Percentiles rank a stretch among this genome's conserved stretches.
phyloP scores from a whole-genome alignment of 2,888 invertebrate species.

The Anoncus sp. region DNA sequence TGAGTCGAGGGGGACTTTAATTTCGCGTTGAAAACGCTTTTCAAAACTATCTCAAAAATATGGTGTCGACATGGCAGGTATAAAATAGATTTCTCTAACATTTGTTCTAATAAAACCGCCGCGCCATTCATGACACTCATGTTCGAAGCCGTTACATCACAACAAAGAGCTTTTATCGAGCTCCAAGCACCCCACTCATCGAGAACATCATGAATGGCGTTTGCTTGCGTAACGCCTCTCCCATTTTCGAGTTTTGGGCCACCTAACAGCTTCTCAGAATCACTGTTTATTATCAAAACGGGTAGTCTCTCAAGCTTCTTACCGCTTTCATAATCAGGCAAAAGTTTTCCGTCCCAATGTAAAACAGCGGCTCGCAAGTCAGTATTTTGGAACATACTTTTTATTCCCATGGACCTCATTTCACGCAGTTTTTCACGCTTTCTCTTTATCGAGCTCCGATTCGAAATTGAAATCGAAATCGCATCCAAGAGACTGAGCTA shows the following conservation, averaged over 20 bases:
- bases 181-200: conserved; percentile 50
- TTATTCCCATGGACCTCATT: no score
- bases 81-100: conserved; percentile 46
- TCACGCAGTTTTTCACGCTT: conserved; percentile 31
- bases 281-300: conserved; percentile 44
- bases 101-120: conserved; percentile 43
- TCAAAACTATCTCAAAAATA: no score
- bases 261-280: conserved; percentile 50
- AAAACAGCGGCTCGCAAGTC: conserved; percentile 38
- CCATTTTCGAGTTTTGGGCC: conserved; percentile 49
- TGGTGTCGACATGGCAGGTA: no score
- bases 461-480: no score
- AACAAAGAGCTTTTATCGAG: conserved; percentile 47
- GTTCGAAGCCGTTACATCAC: conserved; percentile 59
- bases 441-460: no score
- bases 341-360: conserved; percentile 49
- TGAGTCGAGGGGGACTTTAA: conserved; percentile 52
- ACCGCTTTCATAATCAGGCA: conserved; percentile 33
- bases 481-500: no score
- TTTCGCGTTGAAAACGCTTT: no score
- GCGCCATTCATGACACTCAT: conserved; percentile 49
- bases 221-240: conserved; percentile 51
- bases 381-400: no score
- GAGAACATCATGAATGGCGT: conserved; percentile 51
- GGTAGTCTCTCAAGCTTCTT: conserved; percentile 48